Percentiles rank a stretch among this genome's conserved stretches.
phyloP scores from a whole-genome alignment of 2,888 invertebrate genomes.

The Andrena trimmerana region DNA sequence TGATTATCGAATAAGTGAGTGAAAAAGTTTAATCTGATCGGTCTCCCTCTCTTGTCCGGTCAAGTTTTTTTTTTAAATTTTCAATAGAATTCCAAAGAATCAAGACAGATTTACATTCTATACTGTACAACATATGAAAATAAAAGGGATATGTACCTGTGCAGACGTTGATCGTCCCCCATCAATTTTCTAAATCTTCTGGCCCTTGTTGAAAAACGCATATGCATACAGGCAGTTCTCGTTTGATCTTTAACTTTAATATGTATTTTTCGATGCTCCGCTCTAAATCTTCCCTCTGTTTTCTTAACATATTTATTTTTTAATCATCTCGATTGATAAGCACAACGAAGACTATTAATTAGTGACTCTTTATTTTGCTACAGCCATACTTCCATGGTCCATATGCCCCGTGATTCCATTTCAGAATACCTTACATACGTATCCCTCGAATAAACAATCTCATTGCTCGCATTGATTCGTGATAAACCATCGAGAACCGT shows the following conservation, averaged over 20 bases:
- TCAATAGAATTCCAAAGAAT: neutral
- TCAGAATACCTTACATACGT: neutral
- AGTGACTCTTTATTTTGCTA: no score
- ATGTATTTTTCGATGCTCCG: neutral
- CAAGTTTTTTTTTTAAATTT: neutral
- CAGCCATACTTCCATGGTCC: no score
- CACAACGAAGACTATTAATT: no score
- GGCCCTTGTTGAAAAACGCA: neutral
- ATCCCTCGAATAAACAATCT: neutral
- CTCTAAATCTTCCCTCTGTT: neutral
- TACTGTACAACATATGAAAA: conserved; percentile 20
- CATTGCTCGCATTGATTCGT: neutral
- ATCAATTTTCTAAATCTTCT: neutral
- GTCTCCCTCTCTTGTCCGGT: conserved; percentile 20
- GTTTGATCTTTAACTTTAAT: neutral
- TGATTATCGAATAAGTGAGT: conserved; percentile 54
- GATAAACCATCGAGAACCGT: neutral
- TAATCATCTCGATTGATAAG: no score
- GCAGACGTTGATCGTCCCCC: conserved; percentile 1
- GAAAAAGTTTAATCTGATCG: neutral
- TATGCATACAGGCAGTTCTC: conserved; percentile 1
- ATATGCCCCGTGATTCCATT: neutral
- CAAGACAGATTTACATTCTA: conserved; percentile 15
- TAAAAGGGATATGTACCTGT: conserved; percentile 26
- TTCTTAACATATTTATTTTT: neutral